Base-by-base conservation (phyloP, 2,797 vertebrate species). In the Myotis myotis region DNA sequence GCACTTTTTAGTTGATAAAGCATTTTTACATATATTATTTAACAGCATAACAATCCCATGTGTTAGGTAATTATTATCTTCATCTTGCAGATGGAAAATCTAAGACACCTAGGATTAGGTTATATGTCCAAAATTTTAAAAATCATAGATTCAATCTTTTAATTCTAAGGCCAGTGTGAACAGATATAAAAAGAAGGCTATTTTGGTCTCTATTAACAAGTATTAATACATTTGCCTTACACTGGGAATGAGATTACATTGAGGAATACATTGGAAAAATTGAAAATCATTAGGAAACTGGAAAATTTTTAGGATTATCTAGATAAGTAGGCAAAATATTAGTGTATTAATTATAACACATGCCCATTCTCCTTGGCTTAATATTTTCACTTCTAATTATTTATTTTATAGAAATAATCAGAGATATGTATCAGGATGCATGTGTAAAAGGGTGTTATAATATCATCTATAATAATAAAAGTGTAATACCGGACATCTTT, bases 331-430 rank as follows among this genome's bases (percentile, higher is more conserved):
- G 86, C 66, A 30, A 89, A 89, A 87, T 78, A 95, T 47, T 79
- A 74, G 7, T 6, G 25, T 23, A 19, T 80, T 80, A 80, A 51
- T 87, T 22, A 55, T 17, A 33, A 64, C 5, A 22, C 33, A 53
- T 23, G 6, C 23, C 12, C 41, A 75, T 41, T 80, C 38, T 57
- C 22, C 5, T 92, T 92, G 64, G 19, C 23, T 91, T 94, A 41
- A 74, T 81, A 79, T 70, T 90, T 93, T 33, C 1, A 83, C 38
- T 91, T 94, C 30, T 4, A 75, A 78, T 86, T 75, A 87, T 93
- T 75, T 90, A 85, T 38, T 85, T 82, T 83, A 80, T 95, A 47
- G 15, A 93, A 78, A 64, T 70, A 25, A 74, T 74, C 47, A 92
- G 16, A 78, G 3, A 20, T 68, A 64, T n/a, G 2, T 66, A 47